Evolutionary conservation across 1,140 invertebrate species (phyloP).

Genomic region (Hydropsyche tenuis): DNA sequence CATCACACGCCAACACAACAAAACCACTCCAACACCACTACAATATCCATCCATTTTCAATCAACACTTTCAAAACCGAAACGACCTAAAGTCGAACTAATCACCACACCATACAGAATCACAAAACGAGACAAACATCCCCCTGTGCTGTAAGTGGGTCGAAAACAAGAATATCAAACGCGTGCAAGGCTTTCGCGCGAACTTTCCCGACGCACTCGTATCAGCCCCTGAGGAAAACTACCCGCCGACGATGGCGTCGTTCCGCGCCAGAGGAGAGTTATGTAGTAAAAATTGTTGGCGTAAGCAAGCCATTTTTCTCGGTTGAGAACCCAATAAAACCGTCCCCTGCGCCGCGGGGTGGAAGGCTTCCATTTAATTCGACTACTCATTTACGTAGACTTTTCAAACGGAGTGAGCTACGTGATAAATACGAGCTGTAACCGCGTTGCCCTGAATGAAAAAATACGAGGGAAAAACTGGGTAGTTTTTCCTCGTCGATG

Average conservation of each 20-base stretch:
- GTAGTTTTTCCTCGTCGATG: neutral
- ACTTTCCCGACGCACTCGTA: neutral
- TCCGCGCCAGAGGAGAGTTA: neutral
- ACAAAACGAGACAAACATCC: no score
- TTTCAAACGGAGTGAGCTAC: slow-evolving; percentile 1
- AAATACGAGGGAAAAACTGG: neutral
- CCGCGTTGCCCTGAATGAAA: neutral
- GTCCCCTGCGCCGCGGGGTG: neutral
- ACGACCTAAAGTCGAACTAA: no score
- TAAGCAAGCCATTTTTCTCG: slow-evolving; percentile 10
- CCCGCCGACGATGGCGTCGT: neutral
- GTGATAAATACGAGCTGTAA: slow-evolving; percentile 4
- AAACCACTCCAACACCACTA: no score
- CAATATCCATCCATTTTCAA: no score
- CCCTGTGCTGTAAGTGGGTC: no score
- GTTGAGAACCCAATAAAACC: slow-evolving; percentile 29
- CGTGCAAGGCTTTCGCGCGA: neutral
- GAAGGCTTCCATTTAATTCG: slow-evolving; percentile 22
- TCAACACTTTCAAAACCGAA: no score
- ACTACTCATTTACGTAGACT: slow-evolving; percentile 31
- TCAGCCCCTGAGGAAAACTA: neutral
- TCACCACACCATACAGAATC: no score
- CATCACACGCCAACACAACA: no score
- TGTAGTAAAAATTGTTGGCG: slow-evolving; percentile 31
- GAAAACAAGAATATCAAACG: neutral